Base-by-base conservation (phyloP, 2,888 invertebrate genomes). In the Nezara viridula region DNA sequence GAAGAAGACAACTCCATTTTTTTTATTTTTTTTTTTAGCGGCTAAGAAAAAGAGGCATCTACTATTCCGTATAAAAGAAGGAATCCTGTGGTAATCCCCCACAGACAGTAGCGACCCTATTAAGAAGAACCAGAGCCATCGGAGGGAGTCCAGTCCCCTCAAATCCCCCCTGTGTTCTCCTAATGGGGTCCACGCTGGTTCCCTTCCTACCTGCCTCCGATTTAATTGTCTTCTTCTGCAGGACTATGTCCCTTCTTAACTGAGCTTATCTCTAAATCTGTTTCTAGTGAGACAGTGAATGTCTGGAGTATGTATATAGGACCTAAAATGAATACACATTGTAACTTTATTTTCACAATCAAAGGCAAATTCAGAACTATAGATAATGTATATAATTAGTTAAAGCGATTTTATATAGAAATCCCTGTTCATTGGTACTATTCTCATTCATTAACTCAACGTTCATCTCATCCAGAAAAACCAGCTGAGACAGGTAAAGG, bases 181-280 rank as follows among this genome's bases (percentile, higher is more conserved):
- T 73, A 73, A 73, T 73, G 66, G 66, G 66, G 32, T 73, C 66
- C 66, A 73, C 21, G 19, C 66, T 73, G 19, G 14, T 37, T 19
- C 27, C 66, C 37, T 32, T 37, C 7, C 16, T 37, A 37, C 66
- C 37, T 73, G 32, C 37, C 7, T 73, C 37, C 66, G 66, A 73
- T 73, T 66, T 73, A 66, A 73, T 73, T 73, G 66, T 73, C 66
- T 73, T 73, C 32, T 73, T 73, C 6, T 19, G 32, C 37, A 19
- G 66, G 37, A 19, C 19, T 32, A 32, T 19, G 16, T 37, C 37
- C 66, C 9, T 73, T 37, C 60, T 27, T 24, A 6, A 24, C 24
- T 52, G 24, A 24, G 52, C 52, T 52, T 60, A 60, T 60, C 27
- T n/a, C 6, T 19, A n/a, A 37, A 37, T 73, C 32, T 37, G 19